Percentiles rank a stretch among this genome's conserved stretches.
These are phyloP conservation scores for Tetrapedia diversipes DNA, from an alignment of 2,888 invertebrate species.

Conservation along the genomic window DNA sequence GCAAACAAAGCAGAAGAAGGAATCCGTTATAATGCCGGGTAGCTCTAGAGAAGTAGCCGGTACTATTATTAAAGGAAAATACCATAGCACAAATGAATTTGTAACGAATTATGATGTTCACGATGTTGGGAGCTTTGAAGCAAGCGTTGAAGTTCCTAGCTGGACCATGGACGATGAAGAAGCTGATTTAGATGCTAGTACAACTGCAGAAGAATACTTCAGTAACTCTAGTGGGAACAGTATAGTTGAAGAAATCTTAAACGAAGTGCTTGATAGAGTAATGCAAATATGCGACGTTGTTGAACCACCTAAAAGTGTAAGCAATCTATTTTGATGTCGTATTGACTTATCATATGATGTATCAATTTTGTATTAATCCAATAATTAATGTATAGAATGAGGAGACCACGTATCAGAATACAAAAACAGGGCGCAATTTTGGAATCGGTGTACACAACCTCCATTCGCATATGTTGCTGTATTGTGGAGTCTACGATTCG, in stretches of 20 bases:
- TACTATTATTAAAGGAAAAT: conserved; percentile 79
- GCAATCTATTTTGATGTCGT: conserved; percentile 9
- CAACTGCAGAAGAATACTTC: conserved; percentile 88
- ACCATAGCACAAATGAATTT: conserved; percentile 80
- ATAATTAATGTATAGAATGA: conserved; percentile 67
- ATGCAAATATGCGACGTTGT: conserved; percentile 75
- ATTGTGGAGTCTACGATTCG: conserved; percentile 91
- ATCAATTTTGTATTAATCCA: not conserved
- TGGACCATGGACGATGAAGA: conserved; percentile 85
- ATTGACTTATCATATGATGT: not conserved
- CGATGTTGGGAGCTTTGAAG: conserved; percentile 82
- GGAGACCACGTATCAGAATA: conserved; percentile 75
- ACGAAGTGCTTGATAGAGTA: conserved; percentile 85
- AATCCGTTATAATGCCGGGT: conserved; percentile 72
- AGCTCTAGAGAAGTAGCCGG: conserved; percentile 79
- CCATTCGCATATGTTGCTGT: conserved; percentile 93
- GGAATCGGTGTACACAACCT: conserved; percentile 87
- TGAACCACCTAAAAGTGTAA: conserved; percentile 74
- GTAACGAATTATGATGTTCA: conserved; percentile 76
- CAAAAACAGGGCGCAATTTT: conserved; percentile 72
- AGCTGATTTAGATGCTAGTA: conserved; percentile 84
- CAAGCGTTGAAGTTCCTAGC: conserved; percentile 83
- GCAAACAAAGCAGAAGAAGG: conserved; percentile 70
- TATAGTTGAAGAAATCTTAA: conserved; percentile 85
- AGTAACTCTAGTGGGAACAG: conserved; percentile 82